Evolutionary conservation across 2,797 vertebrate genomes (phyloP).

Genomic region (Chelmon rostratus): DNA sequence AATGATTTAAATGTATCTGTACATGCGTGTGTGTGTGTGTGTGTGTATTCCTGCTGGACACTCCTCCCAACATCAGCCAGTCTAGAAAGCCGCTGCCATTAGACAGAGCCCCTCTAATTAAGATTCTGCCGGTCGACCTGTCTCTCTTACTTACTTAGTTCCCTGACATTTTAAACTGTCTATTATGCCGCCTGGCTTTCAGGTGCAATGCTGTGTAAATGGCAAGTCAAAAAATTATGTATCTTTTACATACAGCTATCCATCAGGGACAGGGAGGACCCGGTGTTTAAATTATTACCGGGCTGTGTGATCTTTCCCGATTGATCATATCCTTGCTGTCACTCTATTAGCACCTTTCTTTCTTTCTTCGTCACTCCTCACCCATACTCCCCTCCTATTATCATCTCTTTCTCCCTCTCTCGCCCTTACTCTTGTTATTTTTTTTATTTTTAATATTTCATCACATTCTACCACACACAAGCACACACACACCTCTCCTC

Average conservation of each 20-base stretch:
- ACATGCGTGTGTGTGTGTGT: constrained; percentile 9
- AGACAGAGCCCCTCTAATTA: constrained; percentile 87
- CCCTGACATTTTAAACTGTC: constrained; percentile 92
- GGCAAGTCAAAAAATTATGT: constrained; percentile 90
- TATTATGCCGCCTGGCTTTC: constrained; percentile 88
- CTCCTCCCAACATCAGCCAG: constrained; percentile 43
- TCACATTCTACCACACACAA: constrained; percentile 32
- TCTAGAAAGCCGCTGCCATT: constrained; percentile 76
- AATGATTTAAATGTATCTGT: constrained; percentile 25
- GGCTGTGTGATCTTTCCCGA: constrained; percentile 84
- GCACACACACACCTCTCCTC: constrained; percentile 50
- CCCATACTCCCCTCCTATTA: constrained; percentile 38
- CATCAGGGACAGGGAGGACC: constrained; percentile 72
- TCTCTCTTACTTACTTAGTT: constrained; percentile 90
- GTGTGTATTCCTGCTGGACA: constrained; percentile 48
- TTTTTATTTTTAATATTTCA: constrained; percentile 55
- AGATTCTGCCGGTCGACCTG: constrained; percentile 85
- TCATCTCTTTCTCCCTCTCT: constrained; percentile 18
- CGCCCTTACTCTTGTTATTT: constrained; percentile 18
- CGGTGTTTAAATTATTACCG: constrained; percentile 84
- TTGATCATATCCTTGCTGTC: constrained; percentile 84
- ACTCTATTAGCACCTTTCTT: constrained; percentile 76
- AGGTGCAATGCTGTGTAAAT: constrained; percentile 91
- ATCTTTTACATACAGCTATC: constrained; percentile 91
- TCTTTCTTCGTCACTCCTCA: constrained; percentile 41